Evolutionary conservation across 1,140 invertebrate species (phyloP), one percentile per base, ranked within the genome.

Genomic region (Philopotamus ludificatus): DNA sequence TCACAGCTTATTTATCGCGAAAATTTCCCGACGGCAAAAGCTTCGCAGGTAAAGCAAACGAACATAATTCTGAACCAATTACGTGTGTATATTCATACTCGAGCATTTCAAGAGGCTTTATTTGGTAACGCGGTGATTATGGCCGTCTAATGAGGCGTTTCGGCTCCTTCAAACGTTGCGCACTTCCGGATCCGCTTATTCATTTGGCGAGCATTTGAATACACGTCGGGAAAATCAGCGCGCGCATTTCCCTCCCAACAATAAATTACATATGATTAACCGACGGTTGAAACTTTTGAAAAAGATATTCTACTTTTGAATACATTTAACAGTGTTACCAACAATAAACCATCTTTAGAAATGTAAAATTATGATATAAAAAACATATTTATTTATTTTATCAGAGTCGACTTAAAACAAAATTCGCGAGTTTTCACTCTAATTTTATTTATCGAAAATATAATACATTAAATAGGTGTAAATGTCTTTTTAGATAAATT

Each of bases 71-170:
- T 25, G 28, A 16, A 26, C 41, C 58, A 50, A 60, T 60, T 60
- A 60, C 15, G 15, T 41, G 44, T 28, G 20, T 18, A 9, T 57
- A 25, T 41, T 57, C 54, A 57, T 57, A 57, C 34, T 57, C 8
- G 15, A 18, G 21, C 15, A 16, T 55, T 39, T 42, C 2, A 25
- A 42, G 57, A 50, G 59, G 59, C 60, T 62, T 60, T 62, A 53
- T 53, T 23, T 53, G 10, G 50, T 20, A 39, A 44, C 47, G 15
- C 60, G 60, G 60, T 62, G 60, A 62, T 62, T 62, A 62, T 60
- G 21, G 41, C 47, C 26, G 18, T 7, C 47, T 62, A 62, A 62
- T 62, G 60, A 62, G 59, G 45, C 18, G 45, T 16, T 21, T 15
- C 34, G 45, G 8, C 16, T 41, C 20, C 55, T 41, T 18, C 50